Evolutionary conservation across 2,113 vertebrate genomes (phyloP).

Genomic region (Etheostoma spectabile): DNA sequence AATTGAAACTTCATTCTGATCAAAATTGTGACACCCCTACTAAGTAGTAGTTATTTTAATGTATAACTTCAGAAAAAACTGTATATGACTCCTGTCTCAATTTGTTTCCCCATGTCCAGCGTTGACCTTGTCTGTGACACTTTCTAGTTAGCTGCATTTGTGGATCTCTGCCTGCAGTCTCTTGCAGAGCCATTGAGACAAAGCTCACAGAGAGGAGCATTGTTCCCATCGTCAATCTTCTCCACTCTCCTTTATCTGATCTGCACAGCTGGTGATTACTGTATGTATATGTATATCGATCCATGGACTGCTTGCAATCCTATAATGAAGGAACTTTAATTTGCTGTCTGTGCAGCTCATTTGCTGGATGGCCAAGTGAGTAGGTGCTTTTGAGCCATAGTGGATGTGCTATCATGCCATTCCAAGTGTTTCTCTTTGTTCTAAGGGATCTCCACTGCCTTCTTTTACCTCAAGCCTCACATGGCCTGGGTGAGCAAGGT

Average conservation of each 20-base stretch:
- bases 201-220: slow-evolving; percentile 13
- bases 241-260: slow-evolving; percentile 22
- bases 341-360: slow-evolving; percentile 46
- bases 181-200: slow-evolving; percentile 2
- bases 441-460: neutral
- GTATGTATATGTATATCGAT: slow-evolving; percentile 58
- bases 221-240: slow-evolving; percentile 20
- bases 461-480: neutral
- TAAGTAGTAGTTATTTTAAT: neutral
- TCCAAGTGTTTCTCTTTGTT: slow-evolving; percentile 30
- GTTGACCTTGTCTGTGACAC: neutral
- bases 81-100: neutral
- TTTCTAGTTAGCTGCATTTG: slow-evolving; percentile 25
- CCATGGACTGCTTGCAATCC: slow-evolving; percentile 48
- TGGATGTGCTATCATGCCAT: slow-evolving; percentile 15
- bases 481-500: neutral
- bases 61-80: neutral
- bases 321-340: slow-evolving; percentile 66
- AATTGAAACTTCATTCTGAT: too few species aligned
- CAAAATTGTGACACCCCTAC: too few species aligned
- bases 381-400: slow-evolving; percentile 30
- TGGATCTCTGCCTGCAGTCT: slow-evolving; percentile 24
- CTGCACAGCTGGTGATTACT: slow-evolving; percentile 56
- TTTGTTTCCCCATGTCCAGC: neutral
- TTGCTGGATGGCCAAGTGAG: slow-evolving; percentile 34